Evolutionary conservation across 2,888 invertebrate genomes (phyloP).

Genomic region (Cyrtodaria siliqua): DNA sequence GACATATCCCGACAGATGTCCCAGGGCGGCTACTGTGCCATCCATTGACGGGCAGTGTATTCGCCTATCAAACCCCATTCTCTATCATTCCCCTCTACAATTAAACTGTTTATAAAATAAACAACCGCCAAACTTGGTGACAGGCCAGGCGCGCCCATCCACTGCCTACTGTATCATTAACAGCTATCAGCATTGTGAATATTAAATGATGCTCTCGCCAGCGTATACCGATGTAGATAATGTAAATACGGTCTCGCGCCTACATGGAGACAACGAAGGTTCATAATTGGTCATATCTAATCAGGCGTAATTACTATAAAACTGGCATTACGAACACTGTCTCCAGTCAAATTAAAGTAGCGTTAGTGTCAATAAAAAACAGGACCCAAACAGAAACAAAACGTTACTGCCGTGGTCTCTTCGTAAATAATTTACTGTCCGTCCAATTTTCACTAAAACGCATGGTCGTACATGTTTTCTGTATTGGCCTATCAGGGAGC

Average conservation of each 20-base stretch:
- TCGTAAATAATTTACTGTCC: too few relatives aligned
- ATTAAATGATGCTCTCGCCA: background rate
- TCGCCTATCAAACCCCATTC: too few relatives aligned
- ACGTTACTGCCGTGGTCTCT: too few relatives aligned
- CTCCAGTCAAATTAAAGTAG: constrained; percentile 3
- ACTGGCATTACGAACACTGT: constrained; percentile 16
- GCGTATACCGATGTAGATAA: constrained; percentile 7
- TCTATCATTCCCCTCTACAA: background rate
- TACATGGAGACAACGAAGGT: background rate
- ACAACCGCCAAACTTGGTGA: constrained; percentile 8
- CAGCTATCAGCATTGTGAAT: background rate
- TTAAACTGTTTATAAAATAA: constrained; percentile 12
- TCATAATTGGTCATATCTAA: constrained; percentile 17
- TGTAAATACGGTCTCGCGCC: constrained; percentile 1
- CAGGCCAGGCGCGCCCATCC: background rate
- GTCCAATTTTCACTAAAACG: too few relatives aligned
- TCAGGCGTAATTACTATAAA: constrained; percentile 24
- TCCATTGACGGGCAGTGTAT: too few relatives aligned
- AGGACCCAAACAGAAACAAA: too few relatives aligned
- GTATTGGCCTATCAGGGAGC: too few relatives aligned
- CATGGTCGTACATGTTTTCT: too few relatives aligned
- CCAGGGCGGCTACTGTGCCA: background rate
- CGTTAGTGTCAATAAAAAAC: too few relatives aligned
- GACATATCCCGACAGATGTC: background rate
- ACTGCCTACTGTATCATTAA: background rate